Evolutionary conservation across 2,113 vertebrate genomes (phyloP), one percentile per base, ranked within the genome.

Genomic region (Rhizomys pruinosus): DNA sequence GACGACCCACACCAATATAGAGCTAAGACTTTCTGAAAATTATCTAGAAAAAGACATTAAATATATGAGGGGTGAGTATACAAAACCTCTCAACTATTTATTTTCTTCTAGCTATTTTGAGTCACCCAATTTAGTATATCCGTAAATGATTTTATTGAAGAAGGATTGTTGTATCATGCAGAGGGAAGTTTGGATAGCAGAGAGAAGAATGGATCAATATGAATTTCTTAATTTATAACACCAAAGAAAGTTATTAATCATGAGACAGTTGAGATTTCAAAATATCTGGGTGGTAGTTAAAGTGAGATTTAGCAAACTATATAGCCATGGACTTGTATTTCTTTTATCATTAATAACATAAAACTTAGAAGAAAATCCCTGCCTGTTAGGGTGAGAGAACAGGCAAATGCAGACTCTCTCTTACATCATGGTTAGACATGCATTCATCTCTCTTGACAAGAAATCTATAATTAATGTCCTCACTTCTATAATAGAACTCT

Each of bases 381-480:
- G 68, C 61, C 37, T 90, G 78, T 69, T 71, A 92, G 22, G 19
- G 57, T 82, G 68, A 91, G 92, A 72, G 39, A 94, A 78, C 47
- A 84, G 72, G 16, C 32, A 90, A 85, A 61, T 89, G 44, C 7
- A 90, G 64, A 82, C 3, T 0, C 19, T 19, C 10, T 89, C 74
- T 97, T 96, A 37, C 82, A 81, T 93, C 57, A 55, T 20, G 11
- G 44, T 94, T 95, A 97, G 88, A 93, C 39, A 91, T 76, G 37
- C 1, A 81, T 96, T 97, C 93, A 97, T 97, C 94, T 84, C 84
- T 87, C 74, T 47, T 94, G 96, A 96, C 77, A 97, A 93, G 82
- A 96, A 94, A 97, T 97, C 89, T 96, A 85, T 97, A 96, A 97
- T 97, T 97, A 94, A 97, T 97, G 32, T 74, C 34, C 96, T 94